A percentile compares a stretch with the other conserved stretches of the same genome.
Evolutionary conservation across 2,888 invertebrate genomes (phyloP).

Genomic region (Suillia variegata): DNA sequence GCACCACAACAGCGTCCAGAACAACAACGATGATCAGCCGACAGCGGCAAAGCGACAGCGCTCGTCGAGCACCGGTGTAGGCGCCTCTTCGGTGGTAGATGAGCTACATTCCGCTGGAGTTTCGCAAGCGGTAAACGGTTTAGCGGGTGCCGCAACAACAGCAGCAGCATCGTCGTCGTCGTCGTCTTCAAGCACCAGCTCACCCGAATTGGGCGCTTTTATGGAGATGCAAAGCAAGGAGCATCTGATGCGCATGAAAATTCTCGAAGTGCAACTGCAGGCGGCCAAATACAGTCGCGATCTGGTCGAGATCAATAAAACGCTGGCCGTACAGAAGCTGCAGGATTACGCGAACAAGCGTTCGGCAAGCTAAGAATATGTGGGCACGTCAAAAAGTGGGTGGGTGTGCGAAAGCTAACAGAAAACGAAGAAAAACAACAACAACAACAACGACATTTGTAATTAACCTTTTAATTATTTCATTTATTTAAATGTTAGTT

Average conservation of each 20-base stretch:
- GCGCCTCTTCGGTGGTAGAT: constrained; percentile 30
- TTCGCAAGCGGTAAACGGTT: not conserved
- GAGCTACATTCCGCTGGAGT: constrained; percentile 2
- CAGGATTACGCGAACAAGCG: constrained; percentile 61
- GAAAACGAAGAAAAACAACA: too few species aligned
- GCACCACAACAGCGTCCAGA: constrained; percentile 39
- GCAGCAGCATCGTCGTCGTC: not conserved
- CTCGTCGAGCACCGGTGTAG: constrained; percentile 40
- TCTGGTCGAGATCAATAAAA: constrained; percentile 68
- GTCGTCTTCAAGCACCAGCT: constrained; percentile 20
- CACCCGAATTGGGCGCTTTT: constrained; percentile 51
- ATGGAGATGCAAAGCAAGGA: constrained; percentile 62
- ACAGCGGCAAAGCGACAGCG: constrained; percentile 48
- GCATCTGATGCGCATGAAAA: constrained; percentile 61
- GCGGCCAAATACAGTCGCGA: constrained; percentile 63
- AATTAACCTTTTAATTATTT: not conserved
- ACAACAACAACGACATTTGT: too few species aligned
- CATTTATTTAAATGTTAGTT: not conserved
- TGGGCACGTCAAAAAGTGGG: not conserved
- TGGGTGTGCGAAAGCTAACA: not conserved
- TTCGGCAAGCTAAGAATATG: constrained; percentile 47
- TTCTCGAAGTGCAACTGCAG: constrained; percentile 60
- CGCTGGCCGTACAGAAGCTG: constrained; percentile 66
- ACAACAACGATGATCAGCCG: constrained; percentile 41
- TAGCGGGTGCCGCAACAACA: constrained; percentile 38